Base-by-base conservation (phyloP, 2,113 vertebrate genomes). In the Tor tambroides region DNA sequence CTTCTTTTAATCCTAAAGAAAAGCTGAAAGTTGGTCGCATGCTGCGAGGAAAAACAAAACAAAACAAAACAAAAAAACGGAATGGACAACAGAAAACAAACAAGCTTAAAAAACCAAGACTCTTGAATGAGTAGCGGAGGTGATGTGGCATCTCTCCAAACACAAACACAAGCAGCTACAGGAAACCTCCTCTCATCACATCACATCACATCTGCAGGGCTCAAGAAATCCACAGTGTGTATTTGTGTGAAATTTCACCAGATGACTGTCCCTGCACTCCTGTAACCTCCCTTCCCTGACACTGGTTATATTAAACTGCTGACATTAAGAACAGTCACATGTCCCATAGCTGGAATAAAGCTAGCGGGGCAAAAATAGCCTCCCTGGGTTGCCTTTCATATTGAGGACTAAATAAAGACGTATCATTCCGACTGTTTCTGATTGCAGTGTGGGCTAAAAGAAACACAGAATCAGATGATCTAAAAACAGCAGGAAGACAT, bases 321-420 rank as follows among this genome's bases (percentile, higher is more conserved):
- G 92, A 92, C 91, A 95, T 93, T 94, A 95, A 88, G 91, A 93
- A 87, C 87, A 41, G 89, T 90, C 92, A 95, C 93, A 94, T 94
- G 94, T 90, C 86, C 81, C 80, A 63, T 77, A 69, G 80, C 85
- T 87, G 89, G 89, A 87, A 84, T 89, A 89, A 90, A 87, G 76
- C 86, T 83, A 88, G 90, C 91, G 69, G 88, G 92, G 92, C 90
- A 92, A 93, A 94, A 93, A 95, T 95, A 94, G 94, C 94, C 94
- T 91, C 90, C 74, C 91, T 93, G 94, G 93, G 93, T 96, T 96
- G 91, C 86, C 92, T 95, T 96, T 95, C 95, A 96, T 93, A 94
- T 74, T 89, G 80, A 90, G 78, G 90, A 90, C 92, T 93, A 94
- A 94, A 96, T 95, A 93, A 94, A 95, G 90, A 90, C 82, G 38